Conservation (phyloP, 2,113 vertebrate species). For the Notothenia rossii region DNA sequence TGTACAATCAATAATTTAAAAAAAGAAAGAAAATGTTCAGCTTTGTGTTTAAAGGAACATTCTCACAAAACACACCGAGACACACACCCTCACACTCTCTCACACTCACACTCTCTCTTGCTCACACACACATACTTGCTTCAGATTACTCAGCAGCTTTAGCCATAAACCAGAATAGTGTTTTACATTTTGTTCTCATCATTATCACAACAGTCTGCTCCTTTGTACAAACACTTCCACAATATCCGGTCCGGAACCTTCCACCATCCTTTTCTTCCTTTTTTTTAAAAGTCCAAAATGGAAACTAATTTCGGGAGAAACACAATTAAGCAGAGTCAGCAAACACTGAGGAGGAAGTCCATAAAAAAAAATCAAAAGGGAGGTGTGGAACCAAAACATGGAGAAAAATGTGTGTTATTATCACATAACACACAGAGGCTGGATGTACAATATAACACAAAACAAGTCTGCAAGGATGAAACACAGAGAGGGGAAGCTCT, state of each 20-base stretch:
- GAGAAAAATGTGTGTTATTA: slow-evolving; percentile 2
- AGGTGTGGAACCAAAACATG: neutral
- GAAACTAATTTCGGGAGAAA: slow-evolving; percentile 6
- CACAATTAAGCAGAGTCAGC: neutral
- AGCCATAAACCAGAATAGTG: slow-evolving; percentile 67
- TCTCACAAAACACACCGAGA: neutral
- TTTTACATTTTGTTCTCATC: slow-evolving; percentile 49
- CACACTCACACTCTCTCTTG: neutral
- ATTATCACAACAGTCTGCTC: slow-evolving; percentile 21
- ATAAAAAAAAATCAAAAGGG: neutral
- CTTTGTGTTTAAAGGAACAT: slow-evolving; percentile 41
- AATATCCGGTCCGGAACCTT: neutral
- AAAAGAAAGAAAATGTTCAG: slow-evolving; percentile 57
- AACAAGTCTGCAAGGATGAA: neutral
- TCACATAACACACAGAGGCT: neutral
- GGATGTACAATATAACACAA: neutral
- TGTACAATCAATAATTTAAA: slow-evolving; percentile 84
- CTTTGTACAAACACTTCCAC: slow-evolving; percentile 32
- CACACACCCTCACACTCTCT: neutral
- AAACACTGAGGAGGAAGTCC: slow-evolving; percentile 14
- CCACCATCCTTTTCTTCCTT: neutral
- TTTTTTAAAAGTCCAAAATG: neutral
- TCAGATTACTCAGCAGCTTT: slow-evolving; percentile 64
- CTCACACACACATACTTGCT: neutral
- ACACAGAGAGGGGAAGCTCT: slow-evolving; percentile 7